Percentiles rank a stretch among this genome's conserved stretches.
phyloP scores from a whole-genome alignment of 2,113 vertebrate species.

The Thryonomys swinderianus region DNA sequence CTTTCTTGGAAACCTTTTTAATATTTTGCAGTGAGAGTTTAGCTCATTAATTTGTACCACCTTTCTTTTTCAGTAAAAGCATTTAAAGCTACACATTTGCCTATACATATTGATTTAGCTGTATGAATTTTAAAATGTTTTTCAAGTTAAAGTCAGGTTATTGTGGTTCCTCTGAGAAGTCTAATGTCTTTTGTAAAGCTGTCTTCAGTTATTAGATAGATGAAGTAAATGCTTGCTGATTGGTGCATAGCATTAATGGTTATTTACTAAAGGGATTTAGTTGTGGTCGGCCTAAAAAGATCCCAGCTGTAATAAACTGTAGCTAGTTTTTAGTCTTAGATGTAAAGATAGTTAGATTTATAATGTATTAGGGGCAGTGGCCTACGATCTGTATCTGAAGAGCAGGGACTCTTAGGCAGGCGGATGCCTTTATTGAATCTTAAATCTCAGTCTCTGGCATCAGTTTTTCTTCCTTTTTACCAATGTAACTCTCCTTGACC shows the following conservation, averaged over 20 bases:
- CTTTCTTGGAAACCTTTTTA: not conserved
- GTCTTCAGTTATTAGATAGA: not conserved
- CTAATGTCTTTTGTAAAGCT: not conserved
- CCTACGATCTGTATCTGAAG: not conserved
- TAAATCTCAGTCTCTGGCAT: not conserved
- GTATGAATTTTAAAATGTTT: slow-evolving; percentile 22
- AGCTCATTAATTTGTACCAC: slow-evolving; percentile 2
- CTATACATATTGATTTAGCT: not conserved
- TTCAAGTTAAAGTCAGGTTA: slow-evolving; percentile 7
- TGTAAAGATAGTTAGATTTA: slow-evolving; percentile 18
- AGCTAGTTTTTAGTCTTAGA: not conserved
- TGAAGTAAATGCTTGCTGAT: slow-evolving; percentile 37
- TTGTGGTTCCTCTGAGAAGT: not conserved
- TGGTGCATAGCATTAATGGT: not conserved
- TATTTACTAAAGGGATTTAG: slow-evolving; percentile 31
- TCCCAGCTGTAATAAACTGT: not conserved
- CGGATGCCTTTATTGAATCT: not conserved
- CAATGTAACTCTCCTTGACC: not conserved
- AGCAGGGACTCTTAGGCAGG: not conserved
- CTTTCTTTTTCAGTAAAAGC: not conserved
- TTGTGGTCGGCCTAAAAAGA: not conserved
- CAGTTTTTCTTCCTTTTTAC: not conserved
- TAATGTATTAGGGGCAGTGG: not conserved
- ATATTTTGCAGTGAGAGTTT: not conserved
- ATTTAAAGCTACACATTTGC: not conserved